Base-by-base conservation (phyloP, 2,888 invertebrate genomes). In the Chloroclystis v-ata region DNA sequence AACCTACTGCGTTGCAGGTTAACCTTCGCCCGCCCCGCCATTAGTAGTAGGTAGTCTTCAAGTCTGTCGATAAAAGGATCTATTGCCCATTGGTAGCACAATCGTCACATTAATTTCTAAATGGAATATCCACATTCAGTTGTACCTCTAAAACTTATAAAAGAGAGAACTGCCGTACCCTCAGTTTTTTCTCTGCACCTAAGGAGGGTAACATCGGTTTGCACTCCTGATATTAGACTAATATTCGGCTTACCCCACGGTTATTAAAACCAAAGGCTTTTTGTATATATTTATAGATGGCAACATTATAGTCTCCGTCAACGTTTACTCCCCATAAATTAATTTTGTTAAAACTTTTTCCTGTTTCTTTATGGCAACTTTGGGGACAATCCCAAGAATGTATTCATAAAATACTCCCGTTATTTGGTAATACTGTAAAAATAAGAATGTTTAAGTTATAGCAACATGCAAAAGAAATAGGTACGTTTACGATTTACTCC, bases 211-310 rank as follows among this genome's bases (percentile, higher is more conserved):
- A 86, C 86, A 87, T 81, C 69, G 81, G 83, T 85, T 85, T 84
- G 85, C 86, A 86, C 86, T 87, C 78, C 69, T 74, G 75, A 81
- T 86, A 86, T 86, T 83, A 76, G 76, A 61, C 82, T 84, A 85
- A 86, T 86, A 86, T 84, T 79, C 83, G 76, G 72, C 77, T 72
- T 76, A 80, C 84, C 87, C 85, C 75, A 75, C 69, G 75, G 72
- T 82, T 86, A 85, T 85, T 86, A 85, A 85, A 85, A 86, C 82
- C 78, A 75, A 78, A 74, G 76, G 78, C 83, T 77, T 82, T 86
- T 86, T 84, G 83, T 85, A 82, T 77, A 76, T 82, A 83, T 84
- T 82, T 84, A 83, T 78, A 78, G 78, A 67, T 63, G 63, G 67
- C 69, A 63, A 62, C 64, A 68, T 69, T 72, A 71, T 67, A 68